Base-by-base conservation (phyloP, 2,888 invertebrate genomes). In the Imbricaverruca yamaguchii region DNA sequence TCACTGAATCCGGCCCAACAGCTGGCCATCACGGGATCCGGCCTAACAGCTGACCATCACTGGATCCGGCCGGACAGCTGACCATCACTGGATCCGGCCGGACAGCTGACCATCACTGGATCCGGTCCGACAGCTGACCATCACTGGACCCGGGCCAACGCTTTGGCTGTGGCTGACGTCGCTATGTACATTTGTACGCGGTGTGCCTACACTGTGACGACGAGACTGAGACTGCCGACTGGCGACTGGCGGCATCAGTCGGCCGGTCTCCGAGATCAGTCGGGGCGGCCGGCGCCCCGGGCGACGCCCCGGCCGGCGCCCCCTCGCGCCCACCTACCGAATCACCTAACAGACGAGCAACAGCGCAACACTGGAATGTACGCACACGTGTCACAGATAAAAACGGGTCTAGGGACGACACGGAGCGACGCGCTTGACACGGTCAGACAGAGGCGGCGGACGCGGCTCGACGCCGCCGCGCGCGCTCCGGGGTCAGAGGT, bases 131-230 rank as follows among this genome's bases (percentile, higher is more conserved):
- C 39, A 39, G 39, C 39, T 39, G 39, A 4, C 4, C 39, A 39
- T 39, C 39, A 39, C 39, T 1, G 39, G 39, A 39, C 4, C 39
- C 39, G 39, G 39, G 2, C 39, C 39, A 59, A 59, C 15, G 15
- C 59, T 59, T 59, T 59, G 59, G 59, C 59, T 59, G 15, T 59
- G 74, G 21, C 69, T 7, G 55, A 25, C 39, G 53, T 55, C 23
- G 21, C 74, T 74, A 53, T 74, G 23, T 74, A 74, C 74, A 74
- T 74, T 74, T 74, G 74, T 74, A 74, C 74, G 55, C 23, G 74
- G 53, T 55, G 53, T 55, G 53, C 10, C 74, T 23, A 39, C 3
- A 25, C 69, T 10, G 39, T 61, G 61, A 61, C 61, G 39, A 3
- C 39, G 69, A 15, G 69, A 4, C 69, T 69, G 25, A 39, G 39